Percentiles rank a stretch among this genome's conserved stretches.
Conservation (phyloP, 1,140 invertebrate genomes). For the Hyles vespertilio region DNA sequence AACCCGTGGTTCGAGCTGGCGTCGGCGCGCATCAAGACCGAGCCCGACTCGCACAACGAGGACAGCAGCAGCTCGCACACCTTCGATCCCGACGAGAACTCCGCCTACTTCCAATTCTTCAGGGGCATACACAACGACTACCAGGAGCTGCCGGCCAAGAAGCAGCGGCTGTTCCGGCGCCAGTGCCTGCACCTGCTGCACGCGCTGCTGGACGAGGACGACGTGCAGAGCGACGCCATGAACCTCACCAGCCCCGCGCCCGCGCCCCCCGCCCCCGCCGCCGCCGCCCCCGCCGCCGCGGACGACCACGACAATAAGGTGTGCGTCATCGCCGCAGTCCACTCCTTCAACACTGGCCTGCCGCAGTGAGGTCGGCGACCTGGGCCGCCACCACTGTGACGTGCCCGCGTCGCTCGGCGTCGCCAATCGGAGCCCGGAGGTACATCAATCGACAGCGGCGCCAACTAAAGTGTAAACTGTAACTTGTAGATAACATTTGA, state of each 20-base stretch:
- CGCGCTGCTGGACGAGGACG: conserved; percentile 50
- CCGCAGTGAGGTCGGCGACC: not conserved
- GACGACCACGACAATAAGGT: conserved; percentile 26
- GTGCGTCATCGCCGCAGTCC: not conserved
- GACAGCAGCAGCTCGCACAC: conserved; percentile 37
- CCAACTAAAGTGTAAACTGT: no score
- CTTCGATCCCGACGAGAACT: conserved; percentile 54
- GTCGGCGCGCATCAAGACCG: conserved; percentile 11
- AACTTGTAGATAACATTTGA: no score
- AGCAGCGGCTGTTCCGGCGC: conserved; percentile 49
- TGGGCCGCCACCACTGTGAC: not conserved
- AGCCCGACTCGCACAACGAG: conserved; percentile 31
- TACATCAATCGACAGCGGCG: no score
- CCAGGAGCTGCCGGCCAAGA: conserved; percentile 38
- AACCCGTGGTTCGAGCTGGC: conserved; percentile 37
- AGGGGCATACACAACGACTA: conserved; percentile 58
- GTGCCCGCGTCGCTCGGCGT: no score
- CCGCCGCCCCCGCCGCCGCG: not conserved
- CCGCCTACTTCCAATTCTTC: conserved; percentile 68
- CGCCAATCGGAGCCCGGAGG: no score
- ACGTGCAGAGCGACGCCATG: conserved; percentile 29
- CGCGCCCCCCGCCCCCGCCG: not conserved
- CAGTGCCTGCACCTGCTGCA: conserved; percentile 51
- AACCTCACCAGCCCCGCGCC: conserved; percentile 38
- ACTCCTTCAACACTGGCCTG: no score